Conservation (phyloP, 1,140 invertebrate species). For the Bilobella aurantiaca region DNA sequence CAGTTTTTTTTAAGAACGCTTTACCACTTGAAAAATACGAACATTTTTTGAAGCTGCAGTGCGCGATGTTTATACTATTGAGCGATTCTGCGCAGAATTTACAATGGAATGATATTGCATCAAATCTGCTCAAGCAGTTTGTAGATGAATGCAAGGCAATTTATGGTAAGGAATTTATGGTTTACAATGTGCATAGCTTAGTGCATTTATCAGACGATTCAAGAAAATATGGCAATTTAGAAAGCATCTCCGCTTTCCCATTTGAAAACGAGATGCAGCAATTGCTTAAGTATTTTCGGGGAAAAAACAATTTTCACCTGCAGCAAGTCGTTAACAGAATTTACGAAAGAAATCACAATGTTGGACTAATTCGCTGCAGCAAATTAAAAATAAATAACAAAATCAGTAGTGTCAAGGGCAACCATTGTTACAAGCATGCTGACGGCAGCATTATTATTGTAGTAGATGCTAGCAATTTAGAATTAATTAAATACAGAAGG, state of each 20-base stretch:
- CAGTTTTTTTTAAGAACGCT: background rate
- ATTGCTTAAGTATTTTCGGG: background rate
- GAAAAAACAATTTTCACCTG: constrained; percentile 13
- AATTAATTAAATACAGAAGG: too few relatives aligned
- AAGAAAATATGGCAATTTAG: constrained; percentile 2
- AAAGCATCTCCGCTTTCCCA: background rate
- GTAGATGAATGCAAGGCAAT: background rate
- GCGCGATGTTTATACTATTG: background rate
- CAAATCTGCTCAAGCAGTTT: background rate
- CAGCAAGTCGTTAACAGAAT: background rate
- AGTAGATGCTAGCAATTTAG: too few relatives aligned
- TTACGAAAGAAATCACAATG: background rate
- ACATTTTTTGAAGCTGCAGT: constrained; percentile 6
- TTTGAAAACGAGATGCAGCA: constrained; percentile 11
- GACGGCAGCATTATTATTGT: too few relatives aligned
- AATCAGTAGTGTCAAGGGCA: too few relatives aligned
- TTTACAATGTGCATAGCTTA: constrained; percentile 7
- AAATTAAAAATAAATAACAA: too few relatives aligned
- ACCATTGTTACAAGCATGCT: too few relatives aligned
- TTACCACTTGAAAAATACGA: background rate
- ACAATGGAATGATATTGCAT: background rate
- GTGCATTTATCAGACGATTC: background rate
- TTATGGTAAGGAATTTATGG: constrained; percentile 6
- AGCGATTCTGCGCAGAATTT: background rate
- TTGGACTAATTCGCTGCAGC: too few relatives aligned